Evolutionary conservation across 1,140 invertebrate species (phyloP).

Genomic region (Drepana arcuata): DNA sequence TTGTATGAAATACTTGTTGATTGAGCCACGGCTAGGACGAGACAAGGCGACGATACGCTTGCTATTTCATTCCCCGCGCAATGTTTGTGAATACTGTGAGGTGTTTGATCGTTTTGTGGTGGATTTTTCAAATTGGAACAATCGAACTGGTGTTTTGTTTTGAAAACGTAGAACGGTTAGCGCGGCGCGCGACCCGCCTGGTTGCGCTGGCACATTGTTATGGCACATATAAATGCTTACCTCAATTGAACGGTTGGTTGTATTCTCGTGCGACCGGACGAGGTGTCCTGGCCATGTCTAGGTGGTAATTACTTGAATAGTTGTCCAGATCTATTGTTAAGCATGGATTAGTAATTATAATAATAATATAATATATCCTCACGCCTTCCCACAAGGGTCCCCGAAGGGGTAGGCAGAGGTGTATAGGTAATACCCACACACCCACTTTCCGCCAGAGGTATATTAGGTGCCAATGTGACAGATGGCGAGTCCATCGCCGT

Average conservation of each 20-base stretch:
- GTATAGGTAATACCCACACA: too few relatives aligned
- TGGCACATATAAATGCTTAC: constrained; percentile 35
- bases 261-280: constrained; percentile 51
- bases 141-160: constrained; percentile 50
- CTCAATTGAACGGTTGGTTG: constrained; percentile 38
- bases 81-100: constrained; percentile 50
- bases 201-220: constrained; percentile 40
- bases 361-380: too few relatives aligned
- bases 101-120: constrained; percentile 59
- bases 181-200: constrained; percentile 28
- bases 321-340: constrained; percentile 2
- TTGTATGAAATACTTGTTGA: not conserved
- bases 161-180: constrained; percentile 45
- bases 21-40: constrained; percentile 11
- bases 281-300: constrained; percentile 14
- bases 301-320: constrained; percentile 2
- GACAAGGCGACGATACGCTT: constrained; percentile 15
- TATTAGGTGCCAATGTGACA: too few relatives aligned
- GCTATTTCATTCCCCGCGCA: constrained; percentile 18
- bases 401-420: too few relatives aligned
- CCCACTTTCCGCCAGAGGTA: too few relatives aligned
- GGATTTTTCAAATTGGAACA: constrained; percentile 56
- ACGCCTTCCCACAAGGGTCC: too few relatives aligned
- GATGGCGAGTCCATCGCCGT: too few relatives aligned
- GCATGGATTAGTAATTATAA: constrained; percentile 11